Base-by-base conservation (phyloP, 2,888 invertebrate genomes). In the Synanthedon tipuliformis region DNA sequence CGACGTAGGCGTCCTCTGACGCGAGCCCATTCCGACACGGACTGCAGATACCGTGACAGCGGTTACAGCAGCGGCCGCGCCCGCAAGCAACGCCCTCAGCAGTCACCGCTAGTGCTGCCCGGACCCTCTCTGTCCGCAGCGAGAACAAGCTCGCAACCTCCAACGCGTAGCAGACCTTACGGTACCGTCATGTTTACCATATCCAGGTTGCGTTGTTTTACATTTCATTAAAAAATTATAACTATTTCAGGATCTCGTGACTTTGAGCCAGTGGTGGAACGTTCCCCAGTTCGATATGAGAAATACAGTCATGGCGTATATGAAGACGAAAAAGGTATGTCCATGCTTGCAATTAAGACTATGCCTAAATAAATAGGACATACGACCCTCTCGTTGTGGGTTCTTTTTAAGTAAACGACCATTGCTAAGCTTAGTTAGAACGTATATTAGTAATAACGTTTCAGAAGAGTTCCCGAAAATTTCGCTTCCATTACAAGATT, bases 11-110 rank as follows among this genome's bases (percentile, higher is more conserved):
- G 27, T 0, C 69, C 75, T 0, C 59, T 81, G 5, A 81, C 81
- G 61, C 71, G 86, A 0, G 89, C 91, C 0, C 91, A 92, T 54
- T 93, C 93, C 0, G 94, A 94, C 73, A 92, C 93, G 0, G 94
- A 94, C 61, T 89, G 92, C 79, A 87, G 87, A 58, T 88, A 88
- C 52, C 79, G 85, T 0, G 88, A 88, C 63, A 86, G 87, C 45
- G 84, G 83, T 1, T 82, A 84, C 66, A 77, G 78, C 61, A 84
- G 81, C 58, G 73, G 73, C 0, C 73, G 79, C 7, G 59, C 63
- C 12, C 72, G 78, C 1, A 68, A 73, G 2, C 34, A 66, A 16
- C 65, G 72, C 3, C 59, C 57, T 48, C 61, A 60, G 16, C 58
- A 61, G 4, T 54, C 55, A 8, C 57, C 55, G 49, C 61, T 60